Conservation (phyloP, 2,797 vertebrate genomes). For the Pangasius mekongensis region DNA sequence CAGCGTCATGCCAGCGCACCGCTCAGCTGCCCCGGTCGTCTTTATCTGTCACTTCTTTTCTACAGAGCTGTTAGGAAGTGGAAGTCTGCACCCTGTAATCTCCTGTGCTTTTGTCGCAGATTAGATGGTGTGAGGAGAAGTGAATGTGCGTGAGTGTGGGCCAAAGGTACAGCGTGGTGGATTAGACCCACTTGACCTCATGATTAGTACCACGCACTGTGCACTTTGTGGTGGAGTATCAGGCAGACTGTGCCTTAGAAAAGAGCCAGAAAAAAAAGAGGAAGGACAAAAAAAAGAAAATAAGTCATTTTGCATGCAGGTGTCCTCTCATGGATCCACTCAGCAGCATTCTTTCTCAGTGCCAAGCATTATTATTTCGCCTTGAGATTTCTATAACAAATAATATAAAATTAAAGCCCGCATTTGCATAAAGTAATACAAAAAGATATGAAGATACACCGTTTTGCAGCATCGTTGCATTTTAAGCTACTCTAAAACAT, state of each 20-base stretch:
- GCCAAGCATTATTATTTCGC: neutral
- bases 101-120: constrained; percentile 58
- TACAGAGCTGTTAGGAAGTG: constrained; percentile 70
- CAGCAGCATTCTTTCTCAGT: neutral
- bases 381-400: neutral
- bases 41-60: constrained; percentile 58
- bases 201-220: constrained; percentile 61
- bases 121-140: constrained; percentile 58
- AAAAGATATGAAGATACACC: neutral
- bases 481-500: neutral
- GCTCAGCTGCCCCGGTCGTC: constrained; percentile 72
- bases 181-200: constrained; percentile 68
- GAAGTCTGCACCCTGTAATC: constrained; percentile 70
- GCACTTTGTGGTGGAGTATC: constrained; percentile 23
- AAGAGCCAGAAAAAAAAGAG: constrained; percentile 41
- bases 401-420: neutral
- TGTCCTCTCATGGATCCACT: constrained; percentile 34
- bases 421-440: neutral
- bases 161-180: constrained; percentile 65
- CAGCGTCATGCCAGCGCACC: constrained; percentile 64
- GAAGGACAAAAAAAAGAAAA: neutral
- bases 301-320: constrained; percentile 33
- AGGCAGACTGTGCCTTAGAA: constrained; percentile 32
- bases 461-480: neutral
- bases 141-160: constrained; percentile 58